Evolutionary conservation across 2,113 vertebrate species (phyloP).

Genomic region (Zosterops borbonicus): DNA sequence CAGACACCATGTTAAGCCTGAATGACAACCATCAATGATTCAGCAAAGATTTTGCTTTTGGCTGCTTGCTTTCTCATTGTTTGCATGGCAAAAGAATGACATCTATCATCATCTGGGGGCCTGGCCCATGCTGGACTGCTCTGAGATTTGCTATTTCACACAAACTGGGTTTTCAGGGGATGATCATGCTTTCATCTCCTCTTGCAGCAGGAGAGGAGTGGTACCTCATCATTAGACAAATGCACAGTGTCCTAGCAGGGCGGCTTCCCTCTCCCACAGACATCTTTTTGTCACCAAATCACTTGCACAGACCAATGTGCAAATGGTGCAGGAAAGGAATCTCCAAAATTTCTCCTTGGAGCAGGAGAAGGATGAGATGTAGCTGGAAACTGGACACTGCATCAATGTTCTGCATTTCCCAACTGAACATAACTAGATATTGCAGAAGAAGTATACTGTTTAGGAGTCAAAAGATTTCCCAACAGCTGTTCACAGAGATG

Average conservation of each 20-base stretch:
- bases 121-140: background rate
- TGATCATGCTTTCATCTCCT: background rate
- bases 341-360: background rate
- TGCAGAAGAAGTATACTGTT: background rate
- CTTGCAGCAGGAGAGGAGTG: background rate
- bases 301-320: background rate
- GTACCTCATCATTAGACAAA: background rate
- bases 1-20: background rate
- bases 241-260: background rate
- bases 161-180: background rate
- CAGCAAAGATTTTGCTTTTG: background rate
- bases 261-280: background rate
- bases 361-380: background rate
- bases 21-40: background rate
- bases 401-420: background rate
- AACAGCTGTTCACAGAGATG: background rate
- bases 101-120: background rate
- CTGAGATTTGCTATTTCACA: background rate
- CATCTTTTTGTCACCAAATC: background rate
- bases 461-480: background rate
- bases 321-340: background rate
- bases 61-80: background rate
- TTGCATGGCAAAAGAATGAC: background rate
- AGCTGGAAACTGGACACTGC: background rate
- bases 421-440: background rate